phyloP scores from a whole-genome alignment of 2,113 vertebrate species.

The Sorex araneus region DNA sequence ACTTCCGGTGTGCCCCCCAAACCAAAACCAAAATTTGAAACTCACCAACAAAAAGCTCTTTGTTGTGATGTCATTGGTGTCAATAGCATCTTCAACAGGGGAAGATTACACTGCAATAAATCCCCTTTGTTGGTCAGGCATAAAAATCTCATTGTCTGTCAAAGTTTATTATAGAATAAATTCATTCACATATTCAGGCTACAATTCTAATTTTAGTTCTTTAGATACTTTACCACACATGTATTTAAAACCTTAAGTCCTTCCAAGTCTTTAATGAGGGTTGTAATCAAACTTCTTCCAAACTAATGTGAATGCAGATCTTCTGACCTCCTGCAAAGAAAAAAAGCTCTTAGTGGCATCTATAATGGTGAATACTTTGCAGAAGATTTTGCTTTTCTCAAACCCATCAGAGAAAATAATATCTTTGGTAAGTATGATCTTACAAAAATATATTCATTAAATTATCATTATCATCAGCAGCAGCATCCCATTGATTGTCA shows the following conservation, averaged over 20 bases:
- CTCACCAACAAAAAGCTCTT: too few relatives aligned
- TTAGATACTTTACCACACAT: neutral
- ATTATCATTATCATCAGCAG: too few relatives aligned
- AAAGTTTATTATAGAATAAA: neutral
- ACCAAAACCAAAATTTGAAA: too few relatives aligned
- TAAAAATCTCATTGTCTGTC: neutral
- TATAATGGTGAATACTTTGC: neutral
- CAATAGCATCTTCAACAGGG: neutral
- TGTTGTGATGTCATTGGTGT: too few relatives aligned
- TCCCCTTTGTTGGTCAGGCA: neutral
- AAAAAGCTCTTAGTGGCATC: neutral
- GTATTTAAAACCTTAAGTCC: neutral
- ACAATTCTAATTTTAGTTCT: neutral
- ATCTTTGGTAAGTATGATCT: too few relatives aligned
- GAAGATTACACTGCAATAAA: neutral
- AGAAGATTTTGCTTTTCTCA: neutral
- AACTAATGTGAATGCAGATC: neutral
- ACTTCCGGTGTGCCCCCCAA: too few relatives aligned
- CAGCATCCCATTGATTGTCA: too few relatives aligned
- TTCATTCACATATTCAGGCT: neutral
- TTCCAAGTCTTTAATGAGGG: neutral
- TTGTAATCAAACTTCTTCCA: too few relatives aligned
- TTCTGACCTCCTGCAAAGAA: neutral
- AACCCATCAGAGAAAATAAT: neutral
- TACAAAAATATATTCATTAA: too few relatives aligned